Base-by-base conservation (phyloP, 2,797 vertebrate genomes). In the Falco berigora region DNA sequence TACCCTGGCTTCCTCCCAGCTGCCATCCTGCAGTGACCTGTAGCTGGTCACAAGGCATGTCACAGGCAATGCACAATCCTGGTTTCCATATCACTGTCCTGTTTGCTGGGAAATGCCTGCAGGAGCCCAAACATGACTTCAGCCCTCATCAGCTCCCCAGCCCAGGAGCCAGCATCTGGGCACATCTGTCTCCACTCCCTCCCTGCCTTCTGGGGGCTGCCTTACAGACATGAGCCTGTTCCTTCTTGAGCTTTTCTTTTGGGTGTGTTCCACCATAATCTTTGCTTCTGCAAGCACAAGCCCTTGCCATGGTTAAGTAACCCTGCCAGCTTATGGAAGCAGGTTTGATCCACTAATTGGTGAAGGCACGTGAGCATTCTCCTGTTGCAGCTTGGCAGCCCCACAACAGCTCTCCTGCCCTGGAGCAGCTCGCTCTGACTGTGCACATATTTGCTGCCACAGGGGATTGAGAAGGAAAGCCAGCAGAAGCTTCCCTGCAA, bases 381-480 rank as follows among this genome's bases (percentile, higher is more conserved):
- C 40, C 75, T 2, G 2, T 22, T 7, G 30, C 78, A 89, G 76
- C 74, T 67, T 17, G 3, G 52, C 50, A 40, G 56, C 40, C 44
- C 61, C 55, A 14, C 34, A 14, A 34, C 1, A 0, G 61, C 40
- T 66, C 75, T 78, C 17, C 72, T 66, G 76, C 66, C 36, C 52
- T 23, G 68, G 27, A 87, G 63, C 81, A 53, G 24, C 73, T 87
- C 2, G 0, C 0, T 24, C 32, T 50, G 40, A 36, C 32, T 1
- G 7, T 11, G 24, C 23, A 32, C 1, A 0, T 2, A 56, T 20
- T 22, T 42, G 75, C 62, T 40, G 23, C 20, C 58, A 32, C 53
- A 15, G 30, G 1, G 4, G 5, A 7, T 4, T 46, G 40, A 90
- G 58, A 28, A 40, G 23, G 4, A 68, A 76, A 74, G 46, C 46